Evolutionary conservation across 2,113 vertebrate genomes (phyloP), one percentile per base, ranked within the genome.

Genomic region (Aegotheles bennettii): DNA sequence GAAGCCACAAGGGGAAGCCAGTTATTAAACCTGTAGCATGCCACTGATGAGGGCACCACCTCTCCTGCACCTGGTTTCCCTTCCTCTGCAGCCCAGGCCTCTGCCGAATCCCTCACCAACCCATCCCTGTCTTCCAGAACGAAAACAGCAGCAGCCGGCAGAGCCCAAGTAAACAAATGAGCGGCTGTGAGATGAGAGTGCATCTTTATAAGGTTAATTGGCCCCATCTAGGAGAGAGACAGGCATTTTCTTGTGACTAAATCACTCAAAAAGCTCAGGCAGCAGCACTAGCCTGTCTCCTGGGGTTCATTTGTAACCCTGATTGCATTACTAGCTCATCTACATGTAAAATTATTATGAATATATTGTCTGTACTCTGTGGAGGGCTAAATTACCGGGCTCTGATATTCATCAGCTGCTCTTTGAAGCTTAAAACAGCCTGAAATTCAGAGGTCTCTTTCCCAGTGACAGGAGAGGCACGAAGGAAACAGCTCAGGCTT

Each of bases 321-420:
- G 88, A 90, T 75, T 88, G 83, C 5, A 0, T 86, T 93, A 67
- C 43, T 38, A 84, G 90, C 83, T 96, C 92, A 94, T 96, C 89
- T 95, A 65, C 83, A 70, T 96, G 83, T 67, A 86, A 87, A 93
- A 92, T 90, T 50, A 77, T 90, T 77, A 86, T 89, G 80, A 94
- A 81, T 81, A 86, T 90, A 80, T 89, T 79, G 71, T 67, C 86
- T 65, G n/a, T 69, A 15, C 47, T 81, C 83, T 84, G 90, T 76
- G 78, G 83, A 95, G 69, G 31, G 54, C 68, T 81, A 51, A 74
- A 93, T 96, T 92, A 86, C 43, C 50, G 42, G 54, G 23, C 71
- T 94, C 40, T 86, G 90, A 79, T 90, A 90, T 23, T 88, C 67
- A 90, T 77, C 76, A 90, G 79, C 59, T 90, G 33, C 42, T 57